Percentiles rank a stretch among this genome's conserved stretches.
These are phyloP conservation scores for Ceyx melanurus DNA, from an alignment of 2,113 vertebrate species.

Conservation along the genomic window DNA sequence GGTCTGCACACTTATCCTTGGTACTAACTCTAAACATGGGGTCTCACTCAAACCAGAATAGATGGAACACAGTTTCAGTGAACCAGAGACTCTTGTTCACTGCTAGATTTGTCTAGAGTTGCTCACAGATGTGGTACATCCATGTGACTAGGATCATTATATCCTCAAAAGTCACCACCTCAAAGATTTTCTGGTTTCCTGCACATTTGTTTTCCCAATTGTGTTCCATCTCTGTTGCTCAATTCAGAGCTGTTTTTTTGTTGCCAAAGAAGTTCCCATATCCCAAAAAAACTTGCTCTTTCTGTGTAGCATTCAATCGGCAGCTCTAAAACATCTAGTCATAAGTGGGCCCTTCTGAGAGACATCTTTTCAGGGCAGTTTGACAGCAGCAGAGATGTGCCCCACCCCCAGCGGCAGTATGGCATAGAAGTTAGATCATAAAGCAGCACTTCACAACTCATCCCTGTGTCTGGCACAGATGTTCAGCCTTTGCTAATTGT, in stretches of 20 bases:
- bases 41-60: too few species aligned
- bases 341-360: fast-evolving
- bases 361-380: neutral
- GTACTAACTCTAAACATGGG: too few species aligned
- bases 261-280: neutral
- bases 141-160: fast-evolving
- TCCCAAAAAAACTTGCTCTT: neutral
- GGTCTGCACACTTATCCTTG: too few species aligned
- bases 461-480: neutral
- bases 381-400: neutral
- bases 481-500: neutral
- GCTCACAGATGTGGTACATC: neutral
- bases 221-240: fast-evolving
- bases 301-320: neutral
- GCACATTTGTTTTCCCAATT: neutral
- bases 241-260: neutral
- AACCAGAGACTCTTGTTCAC: neutral
- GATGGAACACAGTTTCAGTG: neutral
- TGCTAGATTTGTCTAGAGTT: neutral
- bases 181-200: neutral
- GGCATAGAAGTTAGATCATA: neutral
- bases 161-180: neutral
- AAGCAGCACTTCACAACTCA: fast-evolving
- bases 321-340: neutral
- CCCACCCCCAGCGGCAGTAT: fast-evolving